Base-by-base conservation (phyloP, 2,888 invertebrate genomes). In the Melanostoma scalare region DNA sequence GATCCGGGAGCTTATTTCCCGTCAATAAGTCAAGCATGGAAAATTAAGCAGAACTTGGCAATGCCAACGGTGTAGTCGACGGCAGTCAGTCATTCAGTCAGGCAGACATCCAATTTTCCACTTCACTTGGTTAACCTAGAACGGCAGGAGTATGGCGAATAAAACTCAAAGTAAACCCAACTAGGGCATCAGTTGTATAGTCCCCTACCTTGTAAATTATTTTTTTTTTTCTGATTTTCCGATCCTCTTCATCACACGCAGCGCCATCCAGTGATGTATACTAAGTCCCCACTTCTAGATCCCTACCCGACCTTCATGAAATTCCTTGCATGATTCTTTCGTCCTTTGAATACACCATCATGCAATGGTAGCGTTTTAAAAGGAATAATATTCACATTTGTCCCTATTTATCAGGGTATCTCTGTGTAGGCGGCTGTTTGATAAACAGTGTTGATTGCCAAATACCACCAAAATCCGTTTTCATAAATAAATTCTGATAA, bases 21-120 rank as follows among this genome's bases (percentile, higher is more conserved):
- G 78, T 69, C 78, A 82, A 82, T 82, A 82, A 82, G 82, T 82
- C 82, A 78, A 78, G 82, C 82, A 82, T 82, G 78, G 73, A 82
- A 78, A 78, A 82, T 78, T 82, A 82, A 82, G 82, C 78, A 82
- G 63, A 73, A 65, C 68, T 78, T 58, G 68, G 40, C 63, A 68
- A 42, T 76, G 58, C 52, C 69, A 60, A 0, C n/a, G 31, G 44
- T 10, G 46, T 6, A 2, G 31, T n/a, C 9, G 30, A 38, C 35
- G 38, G 56, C 58, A 81, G 81, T 72, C 72, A 77, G 76, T 72
- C 77, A 50, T 61, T 77, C 63, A 56, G 71, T 44, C 44, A 72
- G 65, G 68, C 77, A 77, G 73, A 68, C 77, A 82, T 82, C 68
- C 73, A 82, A 82, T 78, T 82, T 82, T 82, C 77, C 78, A 74